These are phyloP conservation scores for Ctenopoma kingsleyae DNA, from an alignment of 2,797 vertebrate genomes.

Conservation along the genomic window DNA sequence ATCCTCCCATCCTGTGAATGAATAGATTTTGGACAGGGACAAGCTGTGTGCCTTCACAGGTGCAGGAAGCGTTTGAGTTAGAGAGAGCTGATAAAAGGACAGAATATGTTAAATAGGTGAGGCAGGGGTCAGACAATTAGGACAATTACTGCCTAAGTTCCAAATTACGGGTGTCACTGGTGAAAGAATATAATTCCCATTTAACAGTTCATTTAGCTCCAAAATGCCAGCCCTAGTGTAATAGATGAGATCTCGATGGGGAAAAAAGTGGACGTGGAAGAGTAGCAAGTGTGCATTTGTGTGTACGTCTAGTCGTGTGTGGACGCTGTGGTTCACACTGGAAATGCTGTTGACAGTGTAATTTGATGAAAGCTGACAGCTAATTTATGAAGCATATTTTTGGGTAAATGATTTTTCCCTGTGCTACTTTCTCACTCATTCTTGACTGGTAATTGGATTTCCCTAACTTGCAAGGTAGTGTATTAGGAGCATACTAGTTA, in stretches of 20 bases:
- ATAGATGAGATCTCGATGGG: conserved; percentile 65
- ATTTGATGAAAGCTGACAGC: conserved; percentile 85
- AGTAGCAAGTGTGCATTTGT: conserved; percentile 30
- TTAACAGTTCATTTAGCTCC: conserved; percentile 81
- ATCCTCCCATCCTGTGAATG: conserved; percentile 22
- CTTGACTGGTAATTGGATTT: conserved; percentile 78
- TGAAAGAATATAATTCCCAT: conserved; percentile 81
- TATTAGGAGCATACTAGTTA: conserved; percentile 75
- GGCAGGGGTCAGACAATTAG: conserved; percentile 76
- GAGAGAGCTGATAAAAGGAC: conserved; percentile 26
- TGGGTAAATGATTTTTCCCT: conserved; percentile 75
- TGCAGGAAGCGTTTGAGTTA: conserved; percentile 21
- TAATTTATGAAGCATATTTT: conserved; percentile 87
- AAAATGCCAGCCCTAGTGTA: conserved; percentile 69
- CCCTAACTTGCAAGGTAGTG: conserved; percentile 66
- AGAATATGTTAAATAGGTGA: conserved; percentile 47
- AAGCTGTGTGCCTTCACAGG: conserved; percentile 8
- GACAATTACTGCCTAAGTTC: conserved; percentile 75
- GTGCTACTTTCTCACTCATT: conserved; percentile 66
- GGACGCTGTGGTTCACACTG: conserved; percentile 32
- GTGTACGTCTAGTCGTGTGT: conserved; percentile 13
- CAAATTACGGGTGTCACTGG: conserved; percentile 79
- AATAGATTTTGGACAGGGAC: conserved; percentile 10
- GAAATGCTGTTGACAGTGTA: conserved; percentile 71
- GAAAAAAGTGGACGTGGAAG: conserved; percentile 34